Evolutionary conservation across 2,888 invertebrate species (phyloP), one percentile per base, ranked within the genome.

Genomic region (Netelia virgata): DNA sequence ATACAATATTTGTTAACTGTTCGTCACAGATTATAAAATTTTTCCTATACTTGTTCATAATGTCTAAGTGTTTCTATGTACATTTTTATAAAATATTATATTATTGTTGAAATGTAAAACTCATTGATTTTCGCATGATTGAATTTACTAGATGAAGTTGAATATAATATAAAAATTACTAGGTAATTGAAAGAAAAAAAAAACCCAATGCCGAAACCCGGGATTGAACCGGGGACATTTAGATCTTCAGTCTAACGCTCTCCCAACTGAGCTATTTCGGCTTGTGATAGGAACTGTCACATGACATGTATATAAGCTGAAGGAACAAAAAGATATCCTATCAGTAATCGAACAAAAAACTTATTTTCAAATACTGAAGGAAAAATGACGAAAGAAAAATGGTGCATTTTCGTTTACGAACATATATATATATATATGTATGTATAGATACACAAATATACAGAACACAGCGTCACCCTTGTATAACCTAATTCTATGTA

Each of bases 211-310:
- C 95, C 95, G 95, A 95, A 96, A 95, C 95, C 95, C 92, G 95
- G 95, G 95, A 95, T 95, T 95, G 95, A 96, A 95, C 95, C 95
- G 95, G 95, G 95, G 95, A 96, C 95, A 95, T 95, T 95, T 95
- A 95, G 95, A 95, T 95, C 95, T 95, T 95, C 95, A 95, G 95
- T 95, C 95, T 94, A 94, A 96, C 95, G 94, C 95, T 95, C 95
- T 95, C 95, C 95, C 95, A 94, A 95, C 95, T 95, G 95, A 95
- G 95, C 95, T 95, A 95, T 95, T 95, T 95, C 95, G 95, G 95
- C 95, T 20, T 10, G 16, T 76, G 63, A 3, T 9, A 36, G 5
- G 0, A 28, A 5, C 0, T 5, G 3, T 28, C 28, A 28, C 28
- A 28, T 28, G 5, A 28, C 28, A 28, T 28, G 28, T 28, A 28